Evolutionary conservation across 2,888 invertebrate species (phyloP).

Genomic region (Hanleya hanleyi): DNA sequence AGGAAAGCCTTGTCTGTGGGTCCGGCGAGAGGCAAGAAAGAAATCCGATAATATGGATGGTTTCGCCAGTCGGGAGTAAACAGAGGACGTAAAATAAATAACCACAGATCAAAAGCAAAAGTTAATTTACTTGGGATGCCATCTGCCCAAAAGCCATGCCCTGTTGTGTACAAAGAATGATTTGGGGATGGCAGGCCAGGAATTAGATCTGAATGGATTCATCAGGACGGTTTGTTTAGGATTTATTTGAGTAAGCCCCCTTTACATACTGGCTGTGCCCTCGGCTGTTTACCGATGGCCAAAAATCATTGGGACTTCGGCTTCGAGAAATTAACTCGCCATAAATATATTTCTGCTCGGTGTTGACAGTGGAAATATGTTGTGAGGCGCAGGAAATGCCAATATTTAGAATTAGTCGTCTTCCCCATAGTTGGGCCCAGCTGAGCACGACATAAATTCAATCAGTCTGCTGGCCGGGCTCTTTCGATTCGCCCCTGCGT

Average conservation of each 20-base stretch:
- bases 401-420: constrained; percentile 40
- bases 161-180: constrained; percentile 28
- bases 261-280: constrained; percentile 23
- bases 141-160: constrained; percentile 30
- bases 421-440: constrained; percentile 13
- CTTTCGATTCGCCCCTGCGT: constrained; percentile 26
- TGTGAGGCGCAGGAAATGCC: constrained; percentile 41
- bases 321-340: constrained; percentile 40
- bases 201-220: constrained; percentile 31
- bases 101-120: constrained; percentile 41
- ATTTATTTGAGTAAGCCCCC: constrained; percentile 38
- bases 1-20: too few relatives aligned
- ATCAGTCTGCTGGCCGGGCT: constrained; percentile 27
- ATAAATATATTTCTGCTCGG: constrained; percentile 37
- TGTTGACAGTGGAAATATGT: constrained; percentile 43
- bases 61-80: constrained; percentile 22
- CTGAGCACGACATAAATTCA: constrained; percentile 30
- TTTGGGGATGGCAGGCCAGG: constrained; percentile 34
- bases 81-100: constrained; percentile 40
- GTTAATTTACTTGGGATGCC: constrained; percentile 34
- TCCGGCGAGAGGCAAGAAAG: not conserved
- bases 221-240: constrained; percentile 34
- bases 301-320: constrained; percentile 33
- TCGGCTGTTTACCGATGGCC: constrained; percentile 37
- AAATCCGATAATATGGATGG: constrained; percentile 8